Evolutionary conservation across 2,797 vertebrate species (phyloP), one percentile per base, ranked within the genome.

Genomic region (Aeoliscus strigatus): DNA sequence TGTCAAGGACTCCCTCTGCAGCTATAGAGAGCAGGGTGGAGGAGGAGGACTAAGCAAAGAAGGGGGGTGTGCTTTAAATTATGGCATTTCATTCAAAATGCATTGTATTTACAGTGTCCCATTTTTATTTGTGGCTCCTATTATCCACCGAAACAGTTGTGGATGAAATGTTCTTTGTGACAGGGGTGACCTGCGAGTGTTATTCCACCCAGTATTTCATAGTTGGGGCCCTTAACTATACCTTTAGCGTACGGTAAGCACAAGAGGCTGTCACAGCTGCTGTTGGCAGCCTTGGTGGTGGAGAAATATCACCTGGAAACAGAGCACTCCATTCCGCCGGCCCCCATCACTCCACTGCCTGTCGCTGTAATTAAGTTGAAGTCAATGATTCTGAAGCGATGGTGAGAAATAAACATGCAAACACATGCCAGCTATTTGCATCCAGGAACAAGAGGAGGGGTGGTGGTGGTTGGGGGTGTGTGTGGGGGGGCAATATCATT

Each of bases 341-440:
- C 90, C 91, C 93, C 91, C 92, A 92, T 92, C 92, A 92, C 90
- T 94, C 89, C 90, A 92, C 90, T 90, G 91, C 94, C 94, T 95
- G 93, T 95, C 94, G 92, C 92, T 93, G 91, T 97, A 98, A 98
- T 98, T 97, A 98, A 98, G 94, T 96, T 92, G 90, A 93, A 95
- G 94, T 96, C 94, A 93, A 93, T 95, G 94, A 94, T 98, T 94
- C 91, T 90, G 88, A 89, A 93, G 93, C 89, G 90, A 91, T 91
- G 90, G 91, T 92, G 93, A 84, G 82, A 95, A 97, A 94, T 94
- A 96, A 98, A 96, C 92, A 96, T 90, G 92, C 88, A 90, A 88
- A 92, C 90, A 87, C 88, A 88, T 91, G 92, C 91, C 93, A 94
- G 88, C 62, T 21, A 12, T 73, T 74, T 71, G 55, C 66, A 77